Evolutionary conservation across 2,797 vertebrate genomes (phyloP).

Genomic region (Streptopelia turtur): DNA sequence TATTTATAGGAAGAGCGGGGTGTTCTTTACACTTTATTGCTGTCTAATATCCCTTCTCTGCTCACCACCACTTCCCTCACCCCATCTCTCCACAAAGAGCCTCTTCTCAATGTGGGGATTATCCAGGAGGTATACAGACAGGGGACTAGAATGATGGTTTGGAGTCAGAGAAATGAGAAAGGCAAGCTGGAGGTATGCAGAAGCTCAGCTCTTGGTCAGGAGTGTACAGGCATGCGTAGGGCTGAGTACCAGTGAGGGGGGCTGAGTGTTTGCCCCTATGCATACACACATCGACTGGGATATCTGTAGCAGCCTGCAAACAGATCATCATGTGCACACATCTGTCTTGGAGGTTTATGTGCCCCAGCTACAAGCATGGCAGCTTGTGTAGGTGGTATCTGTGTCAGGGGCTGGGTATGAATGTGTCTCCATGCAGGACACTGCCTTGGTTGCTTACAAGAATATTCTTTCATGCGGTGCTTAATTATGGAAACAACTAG

Average conservation of each 20-base stretch:
- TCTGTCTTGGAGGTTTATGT: background rate
- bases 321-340: background rate
- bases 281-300: background rate
- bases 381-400: background rate
- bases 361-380: background rate
- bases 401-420: background rate
- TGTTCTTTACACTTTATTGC: background rate
- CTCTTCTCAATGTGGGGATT: background rate
- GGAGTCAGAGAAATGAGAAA: background rate
- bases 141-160: background rate
- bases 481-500: constrained; percentile 53
- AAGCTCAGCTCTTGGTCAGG: background rate
- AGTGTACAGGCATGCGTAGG: accelerated
- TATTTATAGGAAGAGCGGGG: constrained; percentile 51
- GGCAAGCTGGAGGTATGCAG: background rate
- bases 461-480: constrained; percentile 36
- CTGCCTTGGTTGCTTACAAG: background rate
- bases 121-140: background rate
- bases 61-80: background rate
- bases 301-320: background rate
- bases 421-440: accelerated
- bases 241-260: background rate
- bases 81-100: background rate
- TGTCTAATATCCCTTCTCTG: background rate
- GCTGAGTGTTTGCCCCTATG: background rate